Conservation (phyloP, 2,113 vertebrate genomes). For the Lampris incognitus region DNA sequence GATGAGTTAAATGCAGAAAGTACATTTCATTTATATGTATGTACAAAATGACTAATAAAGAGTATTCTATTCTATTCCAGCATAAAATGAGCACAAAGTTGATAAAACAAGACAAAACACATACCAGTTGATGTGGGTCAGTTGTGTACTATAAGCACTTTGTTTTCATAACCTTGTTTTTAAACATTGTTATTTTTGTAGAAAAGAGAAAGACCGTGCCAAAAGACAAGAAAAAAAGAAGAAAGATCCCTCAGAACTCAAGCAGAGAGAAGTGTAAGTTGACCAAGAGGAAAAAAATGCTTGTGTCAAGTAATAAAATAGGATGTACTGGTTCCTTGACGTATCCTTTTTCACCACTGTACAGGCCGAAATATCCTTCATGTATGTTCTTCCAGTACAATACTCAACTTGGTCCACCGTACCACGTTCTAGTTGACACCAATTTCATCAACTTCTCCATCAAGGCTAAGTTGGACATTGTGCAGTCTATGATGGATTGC, state of each 20-base stretch:
- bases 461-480: constrained; percentile 96
- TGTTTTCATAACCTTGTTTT: background rate
- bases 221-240: constrained; percentile 89
- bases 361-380: constrained; percentile 92
- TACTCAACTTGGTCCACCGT: constrained; percentile 95
- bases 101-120: too few species aligned
- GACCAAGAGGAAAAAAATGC: too few species aligned
- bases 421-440: constrained; percentile 95
- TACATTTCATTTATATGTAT: too few species aligned
- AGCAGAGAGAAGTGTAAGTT: constrained; percentile 93
- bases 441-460: constrained; percentile 99
- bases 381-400: constrained; percentile 99
- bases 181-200: constrained; percentile 66
- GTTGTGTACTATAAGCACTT: background rate
- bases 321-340: background rate
- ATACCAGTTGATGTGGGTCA: too few species aligned
- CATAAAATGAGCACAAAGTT: too few species aligned
- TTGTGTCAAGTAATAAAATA: background rate
- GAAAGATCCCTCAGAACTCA: constrained; percentile 89
- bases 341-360: constrained; percentile 40
- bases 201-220: constrained; percentile 89
- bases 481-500: constrained; percentile 99
- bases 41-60: too few species aligned
- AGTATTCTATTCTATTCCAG: too few species aligned
- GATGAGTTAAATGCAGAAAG: too few species aligned